Percentiles rank a stretch among this genome's conserved stretches.
Evolutionary conservation across 2,113 vertebrate species (phyloP).

Genomic region (Actinemys pallida): DNA sequence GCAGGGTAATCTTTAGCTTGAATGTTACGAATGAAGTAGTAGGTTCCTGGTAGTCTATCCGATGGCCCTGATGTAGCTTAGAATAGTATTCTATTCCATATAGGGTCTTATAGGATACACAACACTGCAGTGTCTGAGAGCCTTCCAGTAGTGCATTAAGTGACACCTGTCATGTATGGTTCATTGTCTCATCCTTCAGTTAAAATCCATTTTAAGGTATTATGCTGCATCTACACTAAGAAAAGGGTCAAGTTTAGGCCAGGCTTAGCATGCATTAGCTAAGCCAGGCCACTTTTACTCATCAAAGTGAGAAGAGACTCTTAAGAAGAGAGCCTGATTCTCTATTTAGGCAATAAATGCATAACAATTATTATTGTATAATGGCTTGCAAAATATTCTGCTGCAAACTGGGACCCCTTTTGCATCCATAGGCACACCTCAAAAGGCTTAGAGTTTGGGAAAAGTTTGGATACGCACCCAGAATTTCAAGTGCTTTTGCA

Average conservation of each 20-base stretch:
- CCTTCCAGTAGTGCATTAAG: neutral
- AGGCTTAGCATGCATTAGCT: neutral
- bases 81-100: neutral
- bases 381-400: neutral
- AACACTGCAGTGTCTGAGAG: neutral
- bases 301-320: neutral
- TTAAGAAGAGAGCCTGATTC: neutral
- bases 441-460: neutral
- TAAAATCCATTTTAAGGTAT: neutral
- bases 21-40: neutral
- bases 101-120: neutral
- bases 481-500: no score
- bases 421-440: neutral
- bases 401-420: no score
- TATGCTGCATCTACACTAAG: neutral
- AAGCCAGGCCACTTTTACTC: neutral
- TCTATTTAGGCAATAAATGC: neutral
- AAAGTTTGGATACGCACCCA: neutral
- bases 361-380: neutral
- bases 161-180: neutral
- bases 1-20: accelerated
- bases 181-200: neutral
- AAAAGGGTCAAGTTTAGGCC: neutral
- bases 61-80: accelerated
- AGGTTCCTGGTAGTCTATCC: neutral